These are phyloP conservation scores for Siniperca scherzeri DNA, from an alignment of 2,797 vertebrate species.

Conservation along the genomic window DNA sequence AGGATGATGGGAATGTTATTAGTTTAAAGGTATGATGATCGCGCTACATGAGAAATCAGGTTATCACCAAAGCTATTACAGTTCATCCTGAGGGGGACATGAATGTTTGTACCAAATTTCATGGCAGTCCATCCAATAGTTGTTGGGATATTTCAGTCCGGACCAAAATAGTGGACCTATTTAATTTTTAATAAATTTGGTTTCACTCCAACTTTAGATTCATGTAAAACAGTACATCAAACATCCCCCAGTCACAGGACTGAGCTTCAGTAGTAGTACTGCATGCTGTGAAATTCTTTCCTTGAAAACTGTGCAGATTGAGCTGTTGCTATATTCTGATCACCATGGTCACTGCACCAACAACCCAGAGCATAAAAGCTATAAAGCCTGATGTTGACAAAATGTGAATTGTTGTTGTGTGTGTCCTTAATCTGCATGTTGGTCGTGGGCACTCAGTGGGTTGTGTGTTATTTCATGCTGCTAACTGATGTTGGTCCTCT, in stretches of 20 bases:
- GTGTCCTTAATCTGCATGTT: not conserved
- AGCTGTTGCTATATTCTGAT: not conserved
- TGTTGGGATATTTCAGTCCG: not conserved
- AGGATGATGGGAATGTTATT: not conserved
- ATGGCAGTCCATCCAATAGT: not conserved
- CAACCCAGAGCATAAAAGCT: too few relatives aligned
- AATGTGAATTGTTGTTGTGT: too few relatives aligned
- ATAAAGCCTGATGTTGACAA: too few relatives aligned
- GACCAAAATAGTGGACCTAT: not conserved
- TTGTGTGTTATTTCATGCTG: not conserved
- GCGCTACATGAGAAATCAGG: too few relatives aligned
- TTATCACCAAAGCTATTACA: not conserved
- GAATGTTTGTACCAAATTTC: not conserved
- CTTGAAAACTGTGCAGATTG: not conserved
- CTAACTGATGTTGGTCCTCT: constrained; percentile 14
- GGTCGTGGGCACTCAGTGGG: not conserved
- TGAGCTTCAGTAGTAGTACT: not conserved
- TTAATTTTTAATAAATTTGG: not conserved
- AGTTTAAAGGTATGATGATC: not conserved
- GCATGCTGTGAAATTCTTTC: not conserved
- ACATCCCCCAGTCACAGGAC: not conserved
- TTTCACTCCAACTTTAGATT: not conserved
- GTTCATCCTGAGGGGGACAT: not conserved
- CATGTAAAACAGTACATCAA: not conserved
- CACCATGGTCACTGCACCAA: too few relatives aligned